Conservation (phyloP, 2,888 invertebrate genomes). For the Caenorhabditis parvicauda region DNA sequence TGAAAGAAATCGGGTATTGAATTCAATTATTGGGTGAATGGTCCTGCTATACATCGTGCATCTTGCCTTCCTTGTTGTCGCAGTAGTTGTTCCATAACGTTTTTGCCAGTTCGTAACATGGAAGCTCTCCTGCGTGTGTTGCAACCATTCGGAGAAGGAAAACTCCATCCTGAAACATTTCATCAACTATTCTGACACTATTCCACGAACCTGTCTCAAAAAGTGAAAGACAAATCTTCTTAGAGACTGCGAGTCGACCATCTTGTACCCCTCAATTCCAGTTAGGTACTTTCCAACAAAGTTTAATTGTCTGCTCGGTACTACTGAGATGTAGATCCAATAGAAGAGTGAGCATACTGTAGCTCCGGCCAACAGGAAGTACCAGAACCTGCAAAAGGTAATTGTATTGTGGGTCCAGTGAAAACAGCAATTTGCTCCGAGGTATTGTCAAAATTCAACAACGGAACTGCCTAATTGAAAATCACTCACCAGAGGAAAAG, state of each 20-base stretch:
- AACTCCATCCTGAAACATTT: conserved; percentile 56
- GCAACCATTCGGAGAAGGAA: conserved; percentile 63
- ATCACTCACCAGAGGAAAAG: conserved; percentile 57
- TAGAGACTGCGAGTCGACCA: conserved; percentile 62
- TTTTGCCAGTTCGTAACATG: conserved; percentile 62
- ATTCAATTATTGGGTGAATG: too few species aligned
- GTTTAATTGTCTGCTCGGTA: conserved; percentile 62
- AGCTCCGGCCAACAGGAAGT: conserved; percentile 60
- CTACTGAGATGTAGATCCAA: conserved; percentile 62
- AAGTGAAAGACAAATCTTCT: conserved; percentile 62
- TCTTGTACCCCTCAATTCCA: conserved; percentile 63
- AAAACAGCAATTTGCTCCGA: too few species aligned
- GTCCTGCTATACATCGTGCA: conserved; percentile 62
- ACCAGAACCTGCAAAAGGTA: conserved; percentile 54
- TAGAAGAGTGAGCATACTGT: conserved; percentile 62
- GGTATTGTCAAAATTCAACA: background rate
- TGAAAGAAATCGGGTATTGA: too few species aligned
- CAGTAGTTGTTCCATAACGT: conserved; percentile 61
- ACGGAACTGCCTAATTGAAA: background rate
- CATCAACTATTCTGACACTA: background rate
- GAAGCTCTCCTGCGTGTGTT: conserved; percentile 62
- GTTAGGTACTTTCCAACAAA: conserved; percentile 63
- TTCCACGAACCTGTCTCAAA: conserved; percentile 44
- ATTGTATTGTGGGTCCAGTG: background rate
- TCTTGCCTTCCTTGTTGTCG: conserved; percentile 62